These are phyloP conservation scores for Brachymystax lenok DNA, from an alignment of 2,797 vertebrate species.

Conservation along the genomic window DNA sequence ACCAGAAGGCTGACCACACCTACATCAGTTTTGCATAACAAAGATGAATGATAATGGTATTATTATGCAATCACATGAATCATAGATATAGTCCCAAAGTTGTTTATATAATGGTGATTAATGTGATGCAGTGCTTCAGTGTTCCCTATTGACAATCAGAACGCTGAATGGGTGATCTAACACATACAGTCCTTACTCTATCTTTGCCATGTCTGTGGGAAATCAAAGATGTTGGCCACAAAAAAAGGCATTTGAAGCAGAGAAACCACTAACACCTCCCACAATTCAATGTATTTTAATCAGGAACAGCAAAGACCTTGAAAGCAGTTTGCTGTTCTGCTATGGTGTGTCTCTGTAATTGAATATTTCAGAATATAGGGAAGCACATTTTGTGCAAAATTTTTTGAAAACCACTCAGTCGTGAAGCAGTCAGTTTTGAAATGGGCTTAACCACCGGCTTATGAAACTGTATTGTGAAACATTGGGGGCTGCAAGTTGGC, in stretches of 20 bases:
- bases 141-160: not conserved
- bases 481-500: not conserved
- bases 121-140: not conserved
- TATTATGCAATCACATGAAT: too few species aligned
- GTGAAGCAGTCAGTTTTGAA: not conserved
- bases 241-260: slow-evolving; percentile 23
- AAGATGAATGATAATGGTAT: too few species aligned
- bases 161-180: not conserved
- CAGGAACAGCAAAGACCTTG: slow-evolving; percentile 3
- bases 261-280: slow-evolving; percentile 8
- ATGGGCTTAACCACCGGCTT: not conserved
- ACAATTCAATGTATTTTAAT: not conserved
- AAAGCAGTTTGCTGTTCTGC: not conserved
- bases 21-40: not conserved
- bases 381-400: not conserved
- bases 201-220: not conserved
- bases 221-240: not conserved
- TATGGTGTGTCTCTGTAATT: not conserved
- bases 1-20: not conserved
- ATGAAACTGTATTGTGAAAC: not conserved
- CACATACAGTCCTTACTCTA: not conserved
- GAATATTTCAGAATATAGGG: not conserved
- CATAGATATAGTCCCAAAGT: not conserved
- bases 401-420: too few species aligned
- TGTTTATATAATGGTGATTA: not conserved